A percentile compares a stretch with the other conserved stretches of the same genome.
phyloP scores from a whole-genome alignment of 30 jellyfish, hydroid and myxozoan genomes.

The Cassiopea andromeda region DNA sequence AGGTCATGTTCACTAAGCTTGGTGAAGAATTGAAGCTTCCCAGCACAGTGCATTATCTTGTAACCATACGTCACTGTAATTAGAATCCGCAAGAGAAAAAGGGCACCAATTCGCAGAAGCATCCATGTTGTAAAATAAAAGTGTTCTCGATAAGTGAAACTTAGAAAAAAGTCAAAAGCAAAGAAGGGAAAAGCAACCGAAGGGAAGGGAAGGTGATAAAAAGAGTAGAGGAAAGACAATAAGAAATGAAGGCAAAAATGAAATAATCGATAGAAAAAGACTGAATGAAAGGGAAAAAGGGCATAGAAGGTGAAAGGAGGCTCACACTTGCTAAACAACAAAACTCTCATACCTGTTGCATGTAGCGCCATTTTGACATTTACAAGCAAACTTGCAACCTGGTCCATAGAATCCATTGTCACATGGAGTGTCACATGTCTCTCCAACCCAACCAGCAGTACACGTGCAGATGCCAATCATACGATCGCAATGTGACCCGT shows the following conservation, averaged over 20 bases:
- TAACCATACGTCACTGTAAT: too few relatives aligned
- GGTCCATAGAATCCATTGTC: slow-evolving; percentile 67
- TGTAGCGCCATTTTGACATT: slow-evolving; percentile 76
- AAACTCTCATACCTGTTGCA: slow-evolving; percentile 69
- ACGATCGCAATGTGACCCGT: slow-evolving; percentile 81
- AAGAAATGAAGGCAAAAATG: not conserved
- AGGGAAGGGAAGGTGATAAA: not conserved
- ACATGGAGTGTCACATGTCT: slow-evolving; percentile 74
- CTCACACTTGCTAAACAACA: too few relatives aligned
- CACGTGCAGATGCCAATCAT: slow-evolving; percentile 85
- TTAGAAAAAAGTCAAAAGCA: too few relatives aligned
- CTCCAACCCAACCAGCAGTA: slow-evolving; percentile 83
- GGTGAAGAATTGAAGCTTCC: too few relatives aligned
- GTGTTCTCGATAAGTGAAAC: too few relatives aligned
- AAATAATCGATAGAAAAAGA: not conserved
- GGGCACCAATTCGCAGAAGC: too few relatives aligned
- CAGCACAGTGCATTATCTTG: too few relatives aligned
- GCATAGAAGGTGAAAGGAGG: not conserved
- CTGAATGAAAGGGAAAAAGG: not conserved
- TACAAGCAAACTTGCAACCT: slow-evolving; percentile 77
- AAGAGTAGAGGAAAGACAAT: not conserved
- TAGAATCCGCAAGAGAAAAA: too few relatives aligned
- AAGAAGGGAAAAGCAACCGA: not conserved
- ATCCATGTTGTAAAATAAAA: too few relatives aligned
- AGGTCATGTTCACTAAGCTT: too few relatives aligned